Percentiles rank a stretch among this genome's conserved stretches.
Evolutionary conservation across 2,797 vertebrate genomes (phyloP).

Genomic region (Champsocephalus gunnari): DNA sequence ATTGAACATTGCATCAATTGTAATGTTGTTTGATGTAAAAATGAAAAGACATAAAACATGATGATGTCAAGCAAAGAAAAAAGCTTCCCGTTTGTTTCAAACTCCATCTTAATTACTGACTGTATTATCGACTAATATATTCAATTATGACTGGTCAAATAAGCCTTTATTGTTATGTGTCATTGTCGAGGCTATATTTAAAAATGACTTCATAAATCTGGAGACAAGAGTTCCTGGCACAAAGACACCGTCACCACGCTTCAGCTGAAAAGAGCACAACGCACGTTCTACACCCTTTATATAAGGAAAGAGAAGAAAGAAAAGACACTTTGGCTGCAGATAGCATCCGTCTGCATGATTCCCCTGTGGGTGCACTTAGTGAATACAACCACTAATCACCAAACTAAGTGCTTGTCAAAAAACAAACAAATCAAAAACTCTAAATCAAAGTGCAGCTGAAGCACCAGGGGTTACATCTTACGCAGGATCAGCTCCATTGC

Average conservation of each 20-base stretch:
- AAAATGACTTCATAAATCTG: background rate
- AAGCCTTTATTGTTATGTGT: background rate
- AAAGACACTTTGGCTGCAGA: background rate
- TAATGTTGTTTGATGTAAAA: background rate
- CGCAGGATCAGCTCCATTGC: too few relatives aligned
- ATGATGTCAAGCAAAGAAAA: background rate
- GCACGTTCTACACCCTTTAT: background rate
- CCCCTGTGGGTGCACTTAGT: too few relatives aligned
- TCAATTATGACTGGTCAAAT: background rate
- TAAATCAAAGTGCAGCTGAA: too few relatives aligned
- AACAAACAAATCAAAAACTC: too few relatives aligned
- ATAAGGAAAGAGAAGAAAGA: background rate
- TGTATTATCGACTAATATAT: background rate
- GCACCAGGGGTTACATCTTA: too few relatives aligned
- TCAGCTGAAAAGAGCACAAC: background rate
- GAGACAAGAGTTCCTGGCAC: background rate
- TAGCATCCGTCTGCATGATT: background rate
- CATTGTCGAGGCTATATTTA: background rate
- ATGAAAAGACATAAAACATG: background rate
- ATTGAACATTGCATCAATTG: background rate
- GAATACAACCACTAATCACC: background rate
- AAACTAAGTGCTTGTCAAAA: too few relatives aligned
- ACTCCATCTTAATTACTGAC: background rate
- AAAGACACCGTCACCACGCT: background rate
- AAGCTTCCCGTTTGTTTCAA: background rate